Evolutionary conservation across 2,113 vertebrate species (phyloP).

Genomic region (Ciconia boyciana): DNA sequence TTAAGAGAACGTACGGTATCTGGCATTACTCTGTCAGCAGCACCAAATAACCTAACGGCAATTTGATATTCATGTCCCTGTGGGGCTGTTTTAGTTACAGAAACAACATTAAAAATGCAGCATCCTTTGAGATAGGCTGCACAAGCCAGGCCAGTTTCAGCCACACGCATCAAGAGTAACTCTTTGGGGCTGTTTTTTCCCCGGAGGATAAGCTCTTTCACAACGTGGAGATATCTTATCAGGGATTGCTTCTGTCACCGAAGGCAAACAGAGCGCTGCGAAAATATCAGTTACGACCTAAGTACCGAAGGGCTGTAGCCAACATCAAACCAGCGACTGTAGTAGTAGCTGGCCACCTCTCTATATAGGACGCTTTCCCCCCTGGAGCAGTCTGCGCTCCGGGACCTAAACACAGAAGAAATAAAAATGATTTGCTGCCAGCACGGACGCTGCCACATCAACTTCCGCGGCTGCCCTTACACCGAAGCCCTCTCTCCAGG

Average conservation of each 20-base stretch:
- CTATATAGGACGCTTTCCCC: not conserved
- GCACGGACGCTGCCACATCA: not conserved
- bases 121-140: not conserved
- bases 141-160: not conserved
- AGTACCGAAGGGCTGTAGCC: not conserved
- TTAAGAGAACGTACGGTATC: not conserved
- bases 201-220: not conserved
- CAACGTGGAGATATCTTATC: not conserved
- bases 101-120: constrained; percentile 25
- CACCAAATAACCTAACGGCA: not conserved
- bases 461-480: not conserved
- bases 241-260: constrained; percentile 3
- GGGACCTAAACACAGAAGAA: not conserved
- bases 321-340: not conserved
- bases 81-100: constrained; percentile 8
- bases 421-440: not conserved
- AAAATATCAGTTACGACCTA: not conserved
- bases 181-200: not conserved
- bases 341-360: not conserved
- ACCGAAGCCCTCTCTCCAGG: not conserved
- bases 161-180: not conserved
- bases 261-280: not conserved
- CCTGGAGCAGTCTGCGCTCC: not conserved
- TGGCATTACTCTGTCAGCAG: constrained; percentile 12
- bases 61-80: not conserved